These are phyloP conservation scores for Phalacrocorax brasilianus DNA, from an alignment of 2,113 vertebrate species.

Conservation along the genomic window DNA sequence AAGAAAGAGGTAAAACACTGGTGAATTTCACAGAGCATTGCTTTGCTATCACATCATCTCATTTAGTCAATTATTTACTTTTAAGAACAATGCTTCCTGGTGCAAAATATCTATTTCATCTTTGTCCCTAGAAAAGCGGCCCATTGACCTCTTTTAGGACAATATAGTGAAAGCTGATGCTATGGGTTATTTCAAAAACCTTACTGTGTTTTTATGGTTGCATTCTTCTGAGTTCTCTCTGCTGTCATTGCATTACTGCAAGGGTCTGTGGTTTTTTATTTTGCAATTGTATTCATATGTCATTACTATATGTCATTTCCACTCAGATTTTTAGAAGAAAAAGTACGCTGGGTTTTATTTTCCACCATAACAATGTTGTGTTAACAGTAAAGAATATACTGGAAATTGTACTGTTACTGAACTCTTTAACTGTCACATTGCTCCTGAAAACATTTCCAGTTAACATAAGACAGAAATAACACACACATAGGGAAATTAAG, in stretches of 20 bases:
- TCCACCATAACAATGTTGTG: neutral
- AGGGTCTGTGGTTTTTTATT: neutral
- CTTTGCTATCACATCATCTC: neutral
- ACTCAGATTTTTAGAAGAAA: neutral
- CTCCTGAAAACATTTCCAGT: neutral
- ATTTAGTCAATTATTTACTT: neutral
- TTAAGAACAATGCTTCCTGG: neutral
- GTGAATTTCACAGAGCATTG: neutral
- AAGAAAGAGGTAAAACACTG: neutral
- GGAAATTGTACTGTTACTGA: neutral
- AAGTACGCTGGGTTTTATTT: neutral
- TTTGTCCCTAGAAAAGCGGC: neutral
- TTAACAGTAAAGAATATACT: neutral
- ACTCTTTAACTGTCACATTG: neutral
- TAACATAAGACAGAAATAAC: neutral
- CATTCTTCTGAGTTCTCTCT: neutral
- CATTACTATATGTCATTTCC: neutral
- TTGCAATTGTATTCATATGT: neutral
- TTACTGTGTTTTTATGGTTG: rapidly evolving
- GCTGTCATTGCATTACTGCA: neutral
- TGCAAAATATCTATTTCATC: neutral
- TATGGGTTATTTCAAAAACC: neutral
- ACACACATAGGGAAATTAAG: neutral
- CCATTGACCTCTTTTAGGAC: neutral
- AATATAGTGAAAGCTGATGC: neutral